Conservation (phyloP, 2,797 vertebrate genomes). For the Bovichtus variegatus region DNA sequence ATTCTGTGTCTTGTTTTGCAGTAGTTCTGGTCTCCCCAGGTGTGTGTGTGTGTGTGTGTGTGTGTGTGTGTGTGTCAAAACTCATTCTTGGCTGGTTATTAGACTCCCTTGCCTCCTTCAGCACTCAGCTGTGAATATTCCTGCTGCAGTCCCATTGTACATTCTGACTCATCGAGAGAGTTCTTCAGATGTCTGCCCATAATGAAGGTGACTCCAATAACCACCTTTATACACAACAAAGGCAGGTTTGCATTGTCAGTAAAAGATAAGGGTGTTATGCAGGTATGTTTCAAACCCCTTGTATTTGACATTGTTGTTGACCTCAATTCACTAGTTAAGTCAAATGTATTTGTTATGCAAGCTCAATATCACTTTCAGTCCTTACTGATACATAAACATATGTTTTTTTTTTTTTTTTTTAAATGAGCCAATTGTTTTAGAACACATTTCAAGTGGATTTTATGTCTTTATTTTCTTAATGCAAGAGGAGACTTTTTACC, state of each 20-base stretch:
- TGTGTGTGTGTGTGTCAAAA: slow-evolving; percentile 28
- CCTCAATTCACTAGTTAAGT: not conserved
- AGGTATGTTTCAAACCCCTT: not conserved
- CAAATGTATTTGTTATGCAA: not conserved
- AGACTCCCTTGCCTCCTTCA: slow-evolving; percentile 55
- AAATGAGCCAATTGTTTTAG: not conserved
- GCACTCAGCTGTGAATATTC: slow-evolving; percentile 50
- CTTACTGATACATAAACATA: too few relatives aligned
- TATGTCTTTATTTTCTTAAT: not conserved
- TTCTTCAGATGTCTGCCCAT: slow-evolving; percentile 57
- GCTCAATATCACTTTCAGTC: not conserved
- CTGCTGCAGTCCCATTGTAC: slow-evolving; percentile 42
- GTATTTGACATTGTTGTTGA: not conserved
- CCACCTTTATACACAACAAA: slow-evolving; percentile 5
- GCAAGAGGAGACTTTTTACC: not conserved
- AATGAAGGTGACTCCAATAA: slow-evolving; percentile 53
- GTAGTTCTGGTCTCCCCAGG: slow-evolving; percentile 26
- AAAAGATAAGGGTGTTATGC: not conserved
- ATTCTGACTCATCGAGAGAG: slow-evolving; percentile 53
- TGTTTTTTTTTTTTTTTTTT: too few relatives aligned
- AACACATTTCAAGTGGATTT: not conserved
- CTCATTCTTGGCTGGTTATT: slow-evolving; percentile 52
- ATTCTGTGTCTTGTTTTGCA: slow-evolving; percentile 29
- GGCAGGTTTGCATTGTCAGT: not conserved
- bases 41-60: slow-evolving; percentile 9